Evolutionary conservation across 2,888 invertebrate species (phyloP).

Genomic region (Protodeltote pygarga): DNA sequence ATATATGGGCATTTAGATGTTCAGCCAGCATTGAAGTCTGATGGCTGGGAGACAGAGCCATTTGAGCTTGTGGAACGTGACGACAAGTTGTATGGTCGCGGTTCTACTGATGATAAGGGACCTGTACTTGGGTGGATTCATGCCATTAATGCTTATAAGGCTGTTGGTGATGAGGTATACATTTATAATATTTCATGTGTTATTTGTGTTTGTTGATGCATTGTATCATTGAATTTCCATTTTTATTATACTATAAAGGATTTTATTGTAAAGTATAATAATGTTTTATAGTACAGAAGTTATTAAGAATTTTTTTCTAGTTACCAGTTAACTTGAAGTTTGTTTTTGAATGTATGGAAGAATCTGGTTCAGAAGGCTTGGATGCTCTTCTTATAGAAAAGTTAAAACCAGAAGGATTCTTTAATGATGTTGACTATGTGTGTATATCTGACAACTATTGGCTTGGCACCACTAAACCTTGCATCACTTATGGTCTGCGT

Average conservation of each 20-base stretch:
- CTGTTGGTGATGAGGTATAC: constrained; percentile 87
- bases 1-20: constrained; percentile 99
- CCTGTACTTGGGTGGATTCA: constrained; percentile 98
- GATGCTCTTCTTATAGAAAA: constrained; percentile 91
- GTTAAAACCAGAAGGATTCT: constrained; percentile 89
- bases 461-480: constrained; percentile 98
- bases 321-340: constrained; percentile 94
- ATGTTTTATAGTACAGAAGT: not conserved
- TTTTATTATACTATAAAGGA: not conserved
- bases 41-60: constrained; percentile 98
- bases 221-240: too few relatives aligned
- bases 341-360: constrained; percentile 99
- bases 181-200: not conserved
- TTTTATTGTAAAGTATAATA: too few relatives aligned
- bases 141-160: constrained; percentile 95
- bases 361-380: constrained; percentile 98
- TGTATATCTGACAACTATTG: constrained; percentile 99
- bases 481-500: constrained; percentile 97
- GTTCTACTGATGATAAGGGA: constrained; percentile 97
- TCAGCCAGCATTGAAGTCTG: constrained; percentile 96
- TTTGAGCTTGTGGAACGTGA: constrained; percentile 95
- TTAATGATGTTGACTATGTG: constrained; percentile 95
- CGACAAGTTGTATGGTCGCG: constrained; percentile 96
- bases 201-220: too few relatives aligned
- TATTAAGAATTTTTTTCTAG: constrained; percentile 62